phyloP scores from a whole-genome alignment of 2,113 vertebrate species.

The Chaetorhynchus papuensis region DNA sequence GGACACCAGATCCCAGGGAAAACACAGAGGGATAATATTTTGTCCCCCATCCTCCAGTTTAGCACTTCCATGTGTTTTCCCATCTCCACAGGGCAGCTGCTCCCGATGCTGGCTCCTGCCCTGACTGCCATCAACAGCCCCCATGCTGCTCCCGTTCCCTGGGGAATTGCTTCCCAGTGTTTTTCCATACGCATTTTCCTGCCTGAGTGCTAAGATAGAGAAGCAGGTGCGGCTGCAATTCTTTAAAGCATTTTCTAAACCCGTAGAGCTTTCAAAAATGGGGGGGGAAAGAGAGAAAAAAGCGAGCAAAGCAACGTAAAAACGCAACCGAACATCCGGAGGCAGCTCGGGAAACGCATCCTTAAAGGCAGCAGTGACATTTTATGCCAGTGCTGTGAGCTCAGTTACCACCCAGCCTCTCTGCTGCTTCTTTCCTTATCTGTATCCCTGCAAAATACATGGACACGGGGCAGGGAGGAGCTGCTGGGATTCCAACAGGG shows the following conservation, averaged over 20 bases:
- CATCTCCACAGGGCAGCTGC: background rate
- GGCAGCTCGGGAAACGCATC: fast-evolving
- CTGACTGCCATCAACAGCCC: background rate
- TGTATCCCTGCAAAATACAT: background rate
- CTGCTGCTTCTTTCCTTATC: background rate
- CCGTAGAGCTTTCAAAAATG: fast-evolving
- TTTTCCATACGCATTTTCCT: background rate
- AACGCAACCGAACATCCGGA: fast-evolving
- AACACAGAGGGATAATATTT: background rate
- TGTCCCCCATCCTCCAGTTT: fast-evolving
- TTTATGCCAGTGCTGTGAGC: background rate
- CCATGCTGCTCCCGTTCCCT: fast-evolving
- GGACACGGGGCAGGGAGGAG: background rate
- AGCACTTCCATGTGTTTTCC: background rate
- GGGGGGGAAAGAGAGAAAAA: background rate
- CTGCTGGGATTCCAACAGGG: conserved; percentile 24
- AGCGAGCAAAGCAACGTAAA: background rate
- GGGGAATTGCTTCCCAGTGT: fast-evolving
- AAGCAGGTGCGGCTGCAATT: fast-evolving
- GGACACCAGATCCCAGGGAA: background rate
- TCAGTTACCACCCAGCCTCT: background rate
- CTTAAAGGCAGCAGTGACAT: background rate
- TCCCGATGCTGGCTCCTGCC: background rate
- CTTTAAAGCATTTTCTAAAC: background rate
- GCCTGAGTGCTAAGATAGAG: background rate